Conservation (phyloP, 2,113 vertebrate species). For the Laticauda colubrina region DNA sequence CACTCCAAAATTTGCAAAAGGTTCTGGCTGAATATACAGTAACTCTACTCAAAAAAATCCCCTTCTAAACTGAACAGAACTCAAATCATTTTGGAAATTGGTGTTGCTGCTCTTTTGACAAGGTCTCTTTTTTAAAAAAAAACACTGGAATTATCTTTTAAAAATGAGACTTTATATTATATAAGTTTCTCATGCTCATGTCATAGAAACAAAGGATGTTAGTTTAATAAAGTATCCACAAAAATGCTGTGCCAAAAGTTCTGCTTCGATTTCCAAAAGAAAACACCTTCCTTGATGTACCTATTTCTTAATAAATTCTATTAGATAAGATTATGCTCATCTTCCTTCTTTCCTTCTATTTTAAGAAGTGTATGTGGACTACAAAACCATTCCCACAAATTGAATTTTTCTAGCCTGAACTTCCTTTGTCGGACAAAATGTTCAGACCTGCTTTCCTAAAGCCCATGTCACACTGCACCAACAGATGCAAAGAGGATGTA, state of each 20-base stretch:
- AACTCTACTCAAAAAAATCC: background rate
- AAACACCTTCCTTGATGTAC: background rate
- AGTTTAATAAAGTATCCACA: background rate
- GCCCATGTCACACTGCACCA: no score
- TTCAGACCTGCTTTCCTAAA: background rate
- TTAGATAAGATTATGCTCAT: background rate
- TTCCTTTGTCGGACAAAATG: background rate
- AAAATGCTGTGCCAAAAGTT: background rate
- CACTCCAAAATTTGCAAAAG: background rate
- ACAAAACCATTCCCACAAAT: background rate
- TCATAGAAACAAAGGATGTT: background rate
- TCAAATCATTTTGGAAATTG: background rate
- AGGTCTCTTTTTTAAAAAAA: background rate
- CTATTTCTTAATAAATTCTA: background rate
- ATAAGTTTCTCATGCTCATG: background rate
- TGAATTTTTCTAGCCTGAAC: background rate
- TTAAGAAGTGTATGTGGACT: background rate
- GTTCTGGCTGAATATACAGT: background rate
- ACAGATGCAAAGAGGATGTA: no score
- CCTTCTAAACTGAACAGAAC: background rate
- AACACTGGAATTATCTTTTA: background rate
- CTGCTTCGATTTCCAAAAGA: background rate
- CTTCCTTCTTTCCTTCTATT: background rate
- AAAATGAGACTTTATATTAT: background rate
- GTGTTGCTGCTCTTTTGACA: background rate